Conservation (phyloP, 2,113 vertebrate species). For the Danionella cerebrum region DNA sequence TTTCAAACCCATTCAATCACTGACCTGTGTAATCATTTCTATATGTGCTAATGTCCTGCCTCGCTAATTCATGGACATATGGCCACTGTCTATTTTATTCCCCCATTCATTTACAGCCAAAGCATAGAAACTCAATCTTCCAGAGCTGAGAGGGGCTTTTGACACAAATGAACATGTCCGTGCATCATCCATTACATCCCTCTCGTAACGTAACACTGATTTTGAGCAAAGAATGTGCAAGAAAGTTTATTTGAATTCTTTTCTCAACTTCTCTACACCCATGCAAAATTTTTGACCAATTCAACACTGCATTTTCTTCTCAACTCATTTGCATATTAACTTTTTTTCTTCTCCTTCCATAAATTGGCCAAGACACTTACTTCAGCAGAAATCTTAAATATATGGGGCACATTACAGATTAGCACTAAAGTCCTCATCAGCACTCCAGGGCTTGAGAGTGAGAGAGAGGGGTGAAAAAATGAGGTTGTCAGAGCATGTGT, state of each 20-base stretch:
- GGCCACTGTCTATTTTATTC: conserved; percentile 1
- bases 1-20: conserved; percentile 10
- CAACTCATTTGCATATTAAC: conserved; percentile 39
- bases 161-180: neutral
- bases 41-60: conserved; percentile 17
- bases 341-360: conserved; percentile 33
- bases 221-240: neutral
- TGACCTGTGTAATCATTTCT: conserved; percentile 21
- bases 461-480: neutral
- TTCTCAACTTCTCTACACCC: neutral
- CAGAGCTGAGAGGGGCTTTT: neutral
- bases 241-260: neutral
- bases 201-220: neutral
- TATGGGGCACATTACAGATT: conserved; percentile 38
- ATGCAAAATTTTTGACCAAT: neutral
- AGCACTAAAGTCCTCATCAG: conserved; percentile 40
- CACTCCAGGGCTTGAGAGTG: conserved; percentile 11
- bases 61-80: conserved; percentile 20
- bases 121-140: neutral
- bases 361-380: conserved; percentile 50
- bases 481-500: neutral
- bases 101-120: neutral
- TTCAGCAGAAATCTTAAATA: conserved; percentile 44
- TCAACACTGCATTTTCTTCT: conserved; percentile 15
- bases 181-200: neutral